Evolutionary conservation across 92 coral and sea anemone species (phyloP).

Genomic region (Porites lobata): DNA sequence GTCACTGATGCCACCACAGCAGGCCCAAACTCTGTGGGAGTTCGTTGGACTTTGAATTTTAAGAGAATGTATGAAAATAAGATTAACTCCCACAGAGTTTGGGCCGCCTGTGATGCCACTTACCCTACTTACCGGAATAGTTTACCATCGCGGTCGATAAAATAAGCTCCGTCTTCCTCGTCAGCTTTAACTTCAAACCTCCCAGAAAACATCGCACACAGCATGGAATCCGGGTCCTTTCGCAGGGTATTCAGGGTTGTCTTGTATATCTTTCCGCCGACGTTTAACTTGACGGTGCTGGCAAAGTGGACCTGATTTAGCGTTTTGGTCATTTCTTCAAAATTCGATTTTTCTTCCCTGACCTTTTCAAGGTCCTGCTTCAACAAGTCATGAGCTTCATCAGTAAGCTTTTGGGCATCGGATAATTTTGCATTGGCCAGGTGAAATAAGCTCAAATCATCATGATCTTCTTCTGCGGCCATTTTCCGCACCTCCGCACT

Average conservation of each 20-base stretch:
- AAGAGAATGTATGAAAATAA: no score
- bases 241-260: conserved; percentile 69
- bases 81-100: no score
- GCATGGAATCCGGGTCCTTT: conserved; percentile 74
- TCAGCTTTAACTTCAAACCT: conserved; percentile 58
- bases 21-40: no score
- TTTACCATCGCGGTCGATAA: conserved; percentile 81
- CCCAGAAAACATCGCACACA: conserved; percentile 81
- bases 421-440: conserved; percentile 33
- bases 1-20: no score
- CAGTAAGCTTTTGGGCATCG: conserved; percentile 64
- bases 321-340: conserved; percentile 59
- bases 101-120: no score
- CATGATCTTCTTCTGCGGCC: not conserved
- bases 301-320: no score
- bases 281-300: no score
- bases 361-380: conserved; percentile 49
- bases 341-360: conserved; percentile 37
- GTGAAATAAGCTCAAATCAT: not conserved
- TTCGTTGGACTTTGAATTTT: no score
- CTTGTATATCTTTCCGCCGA: no score
- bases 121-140: conserved; percentile 71
- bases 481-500: not conserved
- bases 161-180: conserved; percentile 73
- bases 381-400: conserved; percentile 41